Evolutionary conservation across 2,113 vertebrate species (phyloP).

Genomic region (Rhizomys pruinosus): DNA sequence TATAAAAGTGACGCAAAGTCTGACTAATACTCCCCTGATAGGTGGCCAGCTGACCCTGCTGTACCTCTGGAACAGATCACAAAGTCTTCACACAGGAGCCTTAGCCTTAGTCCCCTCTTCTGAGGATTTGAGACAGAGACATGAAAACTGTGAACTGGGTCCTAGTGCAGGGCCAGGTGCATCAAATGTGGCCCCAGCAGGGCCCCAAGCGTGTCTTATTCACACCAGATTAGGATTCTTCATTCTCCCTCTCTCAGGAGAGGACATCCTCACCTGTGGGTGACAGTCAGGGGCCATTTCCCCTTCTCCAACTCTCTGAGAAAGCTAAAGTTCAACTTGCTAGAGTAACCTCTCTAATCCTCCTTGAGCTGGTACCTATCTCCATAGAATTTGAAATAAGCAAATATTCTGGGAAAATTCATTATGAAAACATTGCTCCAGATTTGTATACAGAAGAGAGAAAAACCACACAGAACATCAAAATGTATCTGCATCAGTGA

Average conservation of each 20-base stretch:
- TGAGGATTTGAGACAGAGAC: not conserved
- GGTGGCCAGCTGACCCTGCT: not conserved
- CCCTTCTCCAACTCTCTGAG: not conserved
- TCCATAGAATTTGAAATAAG: constrained; percentile 12
- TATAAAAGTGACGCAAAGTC: not conserved
- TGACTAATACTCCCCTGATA: not conserved
- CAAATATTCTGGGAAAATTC: constrained; percentile 30
- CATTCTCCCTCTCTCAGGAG: not conserved
- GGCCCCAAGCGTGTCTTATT: too few relatives aligned
- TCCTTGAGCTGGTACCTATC: not conserved
- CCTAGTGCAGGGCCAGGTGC: not conserved
- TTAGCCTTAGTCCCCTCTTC: not conserved
- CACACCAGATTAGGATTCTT: too few relatives aligned
- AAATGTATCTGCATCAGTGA: constrained; percentile 25
- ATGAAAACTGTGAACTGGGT: not conserved
- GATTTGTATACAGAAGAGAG: constrained; percentile 22
- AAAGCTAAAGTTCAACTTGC: not conserved
- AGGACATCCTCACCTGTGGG: not conserved
- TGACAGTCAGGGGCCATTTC: not conserved
- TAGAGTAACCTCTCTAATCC: not conserved
- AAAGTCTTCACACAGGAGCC: not conserved
- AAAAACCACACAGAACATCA: constrained; percentile 31
- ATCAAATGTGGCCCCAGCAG: not conserved
- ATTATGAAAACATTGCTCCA: constrained; percentile 8
- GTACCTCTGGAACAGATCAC: too few relatives aligned